A percentile compares a stretch with the other conserved stretches of the same genome.
Conservation (phyloP, 2,797 vertebrate genomes). For the Rachycentron canadum region DNA sequence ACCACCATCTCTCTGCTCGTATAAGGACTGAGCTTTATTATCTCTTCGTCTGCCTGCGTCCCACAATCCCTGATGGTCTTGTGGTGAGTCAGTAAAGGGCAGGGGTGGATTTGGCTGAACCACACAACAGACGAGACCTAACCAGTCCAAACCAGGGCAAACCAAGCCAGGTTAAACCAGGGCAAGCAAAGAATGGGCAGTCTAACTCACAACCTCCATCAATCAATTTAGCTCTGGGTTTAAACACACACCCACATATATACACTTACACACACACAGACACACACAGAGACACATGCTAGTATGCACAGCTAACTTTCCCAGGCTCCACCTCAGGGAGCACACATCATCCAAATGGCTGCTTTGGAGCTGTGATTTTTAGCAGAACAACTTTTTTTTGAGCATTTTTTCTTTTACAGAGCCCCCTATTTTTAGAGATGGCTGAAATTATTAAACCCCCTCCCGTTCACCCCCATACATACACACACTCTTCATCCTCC, state of each 20-base stretch:
- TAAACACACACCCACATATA: conserved; percentile 13
- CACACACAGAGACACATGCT: conserved; percentile 35
- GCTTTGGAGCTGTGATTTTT: conserved; percentile 79
- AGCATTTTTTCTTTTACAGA: conserved; percentile 58
- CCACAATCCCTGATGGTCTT: conserved; percentile 44
- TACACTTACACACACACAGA: conserved; percentile 16
- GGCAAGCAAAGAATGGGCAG: conserved; percentile 17
- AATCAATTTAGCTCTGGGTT: conserved; percentile 45
- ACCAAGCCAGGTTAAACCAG: conserved; percentile 5
- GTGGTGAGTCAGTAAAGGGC: conserved; percentile 55
- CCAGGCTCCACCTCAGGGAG: conserved; percentile 83
- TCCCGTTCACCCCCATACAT: conserved; percentile 6
- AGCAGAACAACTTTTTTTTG: conserved; percentile 76
- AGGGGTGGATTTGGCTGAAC: conserved; percentile 44
- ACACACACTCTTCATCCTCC: conserved; percentile 17
- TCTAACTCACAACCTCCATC: conserved; percentile 37
- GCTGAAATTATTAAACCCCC: conserved; percentile 80
- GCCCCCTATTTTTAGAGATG: conserved; percentile 81
- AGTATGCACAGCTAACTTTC: conserved; percentile 65
- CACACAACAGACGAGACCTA: conserved; percentile 23
- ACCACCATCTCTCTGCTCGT: conserved; percentile 26
- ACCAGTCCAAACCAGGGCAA: conserved; percentile 16
- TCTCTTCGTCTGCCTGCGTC: conserved; percentile 34
- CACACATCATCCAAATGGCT: conserved; percentile 76
- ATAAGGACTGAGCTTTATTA: conserved; percentile 8